phyloP scores from a whole-genome alignment of 2,888 invertebrate species.

The Notodonta ziczac region DNA sequence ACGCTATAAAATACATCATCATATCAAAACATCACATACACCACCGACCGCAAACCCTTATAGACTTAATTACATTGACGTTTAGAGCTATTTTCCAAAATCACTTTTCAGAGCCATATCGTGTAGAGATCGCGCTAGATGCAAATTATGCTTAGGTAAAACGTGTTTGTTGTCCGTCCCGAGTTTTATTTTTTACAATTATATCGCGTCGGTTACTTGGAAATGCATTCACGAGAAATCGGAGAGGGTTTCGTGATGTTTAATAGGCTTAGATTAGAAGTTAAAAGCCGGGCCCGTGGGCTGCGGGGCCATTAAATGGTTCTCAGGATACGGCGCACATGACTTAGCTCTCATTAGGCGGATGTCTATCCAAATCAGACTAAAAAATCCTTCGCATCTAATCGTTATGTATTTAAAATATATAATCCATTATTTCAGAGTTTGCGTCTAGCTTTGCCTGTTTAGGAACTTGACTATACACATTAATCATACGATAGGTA shows the following conservation, averaged over 20 bases:
- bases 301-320: constrained; percentile 66
- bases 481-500: background rate
- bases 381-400: constrained; percentile 36
- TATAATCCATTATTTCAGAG: background rate
- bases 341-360: constrained; percentile 60
- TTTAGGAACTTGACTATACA: background rate
- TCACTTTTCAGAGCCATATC: constrained; percentile 17
- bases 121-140: constrained; percentile 46
- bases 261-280: constrained; percentile 83
- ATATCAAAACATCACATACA: constrained; percentile 42
- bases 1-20: constrained; percentile 68
- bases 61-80: constrained; percentile 32
- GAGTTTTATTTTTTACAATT: constrained; percentile 83
- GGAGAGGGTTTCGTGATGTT: constrained; percentile 76
- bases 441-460: background rate
- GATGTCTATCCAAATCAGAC: constrained; percentile 20
- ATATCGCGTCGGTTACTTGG: constrained; percentile 81
- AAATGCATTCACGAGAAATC: constrained; percentile 81
- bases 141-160: constrained; percentile 83
- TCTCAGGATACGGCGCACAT: constrained; percentile 61
- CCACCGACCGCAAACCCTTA: constrained; percentile 11
- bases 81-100: constrained; percentile 16
- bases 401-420: constrained; percentile 23
- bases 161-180: constrained; percentile 80
- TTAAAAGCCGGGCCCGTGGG: constrained; percentile 74